Percentiles rank a stretch among this genome's conserved stretches.
phyloP scores from a whole-genome alignment of 2,888 invertebrate species.

The Drosophila histrio region DNA sequence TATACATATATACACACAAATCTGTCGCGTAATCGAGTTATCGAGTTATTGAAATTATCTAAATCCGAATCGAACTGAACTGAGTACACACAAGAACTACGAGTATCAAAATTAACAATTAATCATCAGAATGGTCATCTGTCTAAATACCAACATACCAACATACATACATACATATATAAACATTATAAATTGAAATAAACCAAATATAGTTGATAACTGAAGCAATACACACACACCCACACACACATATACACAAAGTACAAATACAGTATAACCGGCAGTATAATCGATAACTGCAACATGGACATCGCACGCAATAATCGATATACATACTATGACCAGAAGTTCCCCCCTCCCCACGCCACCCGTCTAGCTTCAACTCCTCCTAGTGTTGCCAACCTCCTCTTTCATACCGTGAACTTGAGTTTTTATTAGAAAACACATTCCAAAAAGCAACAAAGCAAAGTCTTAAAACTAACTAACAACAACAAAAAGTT shows the following conservation, averaged over 20 bases:
- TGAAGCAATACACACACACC: conserved; percentile 41
- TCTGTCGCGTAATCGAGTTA: conserved; percentile 3
- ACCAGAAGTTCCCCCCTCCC: conserved; percentile 5
- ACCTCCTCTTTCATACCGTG: conserved; percentile 15
- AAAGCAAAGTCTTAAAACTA: conserved; percentile 76
- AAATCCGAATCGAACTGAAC: conserved; percentile 18
- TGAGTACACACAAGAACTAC: conserved; percentile 6
- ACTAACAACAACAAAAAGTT: conserved; percentile 49
- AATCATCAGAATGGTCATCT: conserved; percentile 21
- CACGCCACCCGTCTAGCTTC: neutral
- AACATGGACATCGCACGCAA: conserved; percentile 17
- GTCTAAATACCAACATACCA: conserved; percentile 14
- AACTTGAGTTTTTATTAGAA: conserved; percentile 64
- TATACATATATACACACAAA: conserved; percentile 30
- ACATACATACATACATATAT: conserved; percentile 29
- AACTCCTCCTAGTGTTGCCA: conserved; percentile 10
- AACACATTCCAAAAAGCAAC: conserved; percentile 80
- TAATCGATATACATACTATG: conserved; percentile 34
- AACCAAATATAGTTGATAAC: conserved; percentile 76
- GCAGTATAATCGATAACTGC: conserved; percentile 22
- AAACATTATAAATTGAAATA: conserved; percentile 48
- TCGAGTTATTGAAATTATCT: neutral
- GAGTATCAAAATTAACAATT: conserved; percentile 13
- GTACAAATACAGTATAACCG: conserved; percentile 62
- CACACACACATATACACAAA: conserved; percentile 49